Evolutionary conservation across 2,888 invertebrate genomes (phyloP).

Genomic region (Lycocerus yunnanus): DNA sequence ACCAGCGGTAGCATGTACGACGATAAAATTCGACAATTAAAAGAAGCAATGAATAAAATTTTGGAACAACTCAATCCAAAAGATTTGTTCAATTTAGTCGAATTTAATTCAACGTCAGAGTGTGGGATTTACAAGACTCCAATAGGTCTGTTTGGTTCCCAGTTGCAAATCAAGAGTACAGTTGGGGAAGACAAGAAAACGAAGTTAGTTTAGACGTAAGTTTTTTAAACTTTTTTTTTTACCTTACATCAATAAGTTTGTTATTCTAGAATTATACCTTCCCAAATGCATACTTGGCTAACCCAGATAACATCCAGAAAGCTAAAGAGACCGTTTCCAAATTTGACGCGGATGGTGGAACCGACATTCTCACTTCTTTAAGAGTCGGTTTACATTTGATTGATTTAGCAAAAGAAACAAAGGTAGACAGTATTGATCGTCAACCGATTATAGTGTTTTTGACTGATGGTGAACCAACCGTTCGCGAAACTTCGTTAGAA

Average conservation of each 20-base stretch:
- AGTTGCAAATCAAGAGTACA: neutral
- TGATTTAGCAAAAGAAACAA: constrained; percentile 37
- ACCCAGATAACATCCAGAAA: constrained; percentile 61
- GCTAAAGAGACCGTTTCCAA: constrained; percentile 63
- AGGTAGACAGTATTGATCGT: constrained; percentile 44
- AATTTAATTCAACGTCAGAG: constrained; percentile 64
- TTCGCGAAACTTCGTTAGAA: constrained; percentile 60
- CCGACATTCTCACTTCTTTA: constrained; percentile 71
- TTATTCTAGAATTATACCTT: constrained; percentile 44
- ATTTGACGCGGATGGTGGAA: constrained; percentile 64
- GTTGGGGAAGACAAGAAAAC: constrained; percentile 1
- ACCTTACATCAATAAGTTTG: neutral
- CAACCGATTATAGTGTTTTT: constrained; percentile 70
- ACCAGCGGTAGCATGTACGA: constrained; percentile 77
- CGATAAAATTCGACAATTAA: constrained; percentile 67
- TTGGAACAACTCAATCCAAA: constrained; percentile 64
- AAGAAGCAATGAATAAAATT: constrained; percentile 70
- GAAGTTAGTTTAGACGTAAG: constrained; percentile 9
- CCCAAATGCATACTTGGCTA: constrained; percentile 61
- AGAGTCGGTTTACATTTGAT: constrained; percentile 56
- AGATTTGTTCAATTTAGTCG: constrained; percentile 71
- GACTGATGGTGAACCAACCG: constrained; percentile 70
- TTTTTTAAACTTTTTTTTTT: neutral
- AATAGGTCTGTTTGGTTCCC: constrained; percentile 45
- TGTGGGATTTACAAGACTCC: constrained; percentile 61